Percentiles rank a stretch among this genome's conserved stretches.
phyloP scores from a whole-genome alignment of 2,888 invertebrate genomes.

The Acholoe squamosa region DNA sequence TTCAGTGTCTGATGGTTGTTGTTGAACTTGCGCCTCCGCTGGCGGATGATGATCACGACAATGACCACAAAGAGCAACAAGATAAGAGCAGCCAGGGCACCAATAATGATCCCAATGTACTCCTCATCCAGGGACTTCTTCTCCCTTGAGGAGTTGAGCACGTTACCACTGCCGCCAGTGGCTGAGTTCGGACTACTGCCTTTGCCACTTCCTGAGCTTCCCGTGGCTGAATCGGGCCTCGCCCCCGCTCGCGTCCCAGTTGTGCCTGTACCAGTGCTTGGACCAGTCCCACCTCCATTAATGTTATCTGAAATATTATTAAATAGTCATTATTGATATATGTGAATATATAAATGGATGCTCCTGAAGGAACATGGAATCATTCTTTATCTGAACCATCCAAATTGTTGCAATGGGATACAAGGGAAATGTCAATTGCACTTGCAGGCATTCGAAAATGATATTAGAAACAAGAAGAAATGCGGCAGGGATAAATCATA shows the following conservation, averaged over 20 bases:
- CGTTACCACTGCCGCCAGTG: background rate
- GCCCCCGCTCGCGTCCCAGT: background rate
- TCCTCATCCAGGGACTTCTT: constrained; percentile 54
- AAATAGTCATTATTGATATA: too few species aligned
- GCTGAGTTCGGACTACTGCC: background rate
- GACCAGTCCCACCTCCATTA: background rate
- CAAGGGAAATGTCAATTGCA: too few species aligned
- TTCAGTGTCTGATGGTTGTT: constrained; percentile 67
- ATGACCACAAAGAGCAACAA: constrained; percentile 88
- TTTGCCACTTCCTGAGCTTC: background rate
- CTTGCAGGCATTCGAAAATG: too few species aligned
- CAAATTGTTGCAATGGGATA: too few species aligned
- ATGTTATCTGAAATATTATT: constrained; percentile 50
- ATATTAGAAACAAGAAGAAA: too few species aligned
- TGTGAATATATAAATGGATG: too few species aligned
- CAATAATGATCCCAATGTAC: constrained; percentile 78
- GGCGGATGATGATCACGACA: constrained; percentile 88
- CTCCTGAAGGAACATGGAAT: too few species aligned
- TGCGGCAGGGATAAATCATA: too few species aligned
- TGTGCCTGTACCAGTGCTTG: background rate
- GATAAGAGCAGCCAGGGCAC: constrained; percentile 89
- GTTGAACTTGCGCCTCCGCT: constrained; percentile 74
- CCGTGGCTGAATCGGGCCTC: background rate
- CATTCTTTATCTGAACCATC: too few species aligned
- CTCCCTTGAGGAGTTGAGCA: constrained; percentile 31